Base-by-base conservation (phyloP, 1,140 invertebrate species). In the Tetramorium simillimum region DNA sequence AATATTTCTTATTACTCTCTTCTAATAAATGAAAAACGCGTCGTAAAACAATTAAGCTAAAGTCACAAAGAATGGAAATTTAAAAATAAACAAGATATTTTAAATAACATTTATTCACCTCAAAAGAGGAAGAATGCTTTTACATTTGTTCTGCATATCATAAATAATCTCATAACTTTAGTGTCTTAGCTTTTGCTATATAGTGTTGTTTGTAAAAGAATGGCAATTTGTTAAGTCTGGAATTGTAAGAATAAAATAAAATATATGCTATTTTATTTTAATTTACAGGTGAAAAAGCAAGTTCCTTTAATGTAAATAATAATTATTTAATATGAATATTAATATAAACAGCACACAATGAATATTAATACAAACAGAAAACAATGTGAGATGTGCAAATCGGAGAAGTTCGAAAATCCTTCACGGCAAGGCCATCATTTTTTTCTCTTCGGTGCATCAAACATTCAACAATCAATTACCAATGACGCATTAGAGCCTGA, bases 381-480 rank as follows among this genome's bases (percentile, higher is more conserved):
- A 40, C 40, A 40, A 80, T 69, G 6, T 21, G 14, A 67, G 51
- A 53, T 37, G 33, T 53, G 49, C 46, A 56, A 56, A 69, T 69
- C 14, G 28, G 28, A 21, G 46, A 80, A 67, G 46, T 9, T 80
- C 53, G 60, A 69, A 76, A 18, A 21, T 53, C 14, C 46, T 51
- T n/a, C 43, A 37, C 21, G 37, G 21, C 60, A 49, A 69, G 24
- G n/a, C 21, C 28, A 12, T 80, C n/a, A 53, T 67, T 80, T 37
- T 62, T 80, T n/a, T 69, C 40, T 37, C 21, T 51, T 80, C 16
- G n/a, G 7, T 80, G 77, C 77, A 80, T 69, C 77, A 80, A 80
- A 69, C 62, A 69, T 80, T 80, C 77, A 33, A 53, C 63, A 67
- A 80, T 80, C 33, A 80, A 69, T 80, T 69, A 53, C 16, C 46